These are phyloP conservation scores for Dicrostonyx torquatus DNA, from an alignment of 2,797 vertebrate species.

Conservation along the genomic window DNA sequence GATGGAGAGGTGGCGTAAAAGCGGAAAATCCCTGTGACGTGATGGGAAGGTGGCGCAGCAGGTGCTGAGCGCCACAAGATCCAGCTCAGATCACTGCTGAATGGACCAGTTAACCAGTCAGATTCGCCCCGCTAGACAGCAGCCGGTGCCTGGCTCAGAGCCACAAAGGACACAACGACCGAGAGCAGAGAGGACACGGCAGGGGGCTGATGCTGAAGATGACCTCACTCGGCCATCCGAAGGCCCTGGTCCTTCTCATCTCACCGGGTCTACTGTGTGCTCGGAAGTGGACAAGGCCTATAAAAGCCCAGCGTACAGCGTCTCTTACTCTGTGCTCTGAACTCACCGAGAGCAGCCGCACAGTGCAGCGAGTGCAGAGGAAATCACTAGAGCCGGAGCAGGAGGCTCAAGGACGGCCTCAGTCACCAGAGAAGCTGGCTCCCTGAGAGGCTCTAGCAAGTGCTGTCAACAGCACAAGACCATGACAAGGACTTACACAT, in stretches of 20 bases:
- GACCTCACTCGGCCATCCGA: too few relatives aligned
- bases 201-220: neutral
- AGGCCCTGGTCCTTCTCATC: neutral
- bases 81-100: neutral
- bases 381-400: neutral
- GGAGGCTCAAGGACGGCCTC: neutral
- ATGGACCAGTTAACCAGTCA: neutral
- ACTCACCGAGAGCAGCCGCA: neutral
- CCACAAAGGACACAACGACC: neutral
- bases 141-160: neutral
- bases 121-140: neutral
- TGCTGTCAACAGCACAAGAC: neutral
- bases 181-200: too few relatives aligned
- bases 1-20: neutral
- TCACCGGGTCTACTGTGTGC: neutral
- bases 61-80: neutral
- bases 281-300: neutral
- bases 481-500: neutral
- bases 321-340: neutral
- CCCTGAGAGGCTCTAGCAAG: neutral
- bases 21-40: neutral
- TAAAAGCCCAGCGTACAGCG: accelerated
- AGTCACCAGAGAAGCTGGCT: neutral
- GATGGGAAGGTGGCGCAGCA: neutral
- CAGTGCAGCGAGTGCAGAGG: neutral